These are phyloP conservation scores for Malurus cyaneus DNA, from an alignment of 2,113 vertebrate genomes.

Conservation along the genomic window DNA sequence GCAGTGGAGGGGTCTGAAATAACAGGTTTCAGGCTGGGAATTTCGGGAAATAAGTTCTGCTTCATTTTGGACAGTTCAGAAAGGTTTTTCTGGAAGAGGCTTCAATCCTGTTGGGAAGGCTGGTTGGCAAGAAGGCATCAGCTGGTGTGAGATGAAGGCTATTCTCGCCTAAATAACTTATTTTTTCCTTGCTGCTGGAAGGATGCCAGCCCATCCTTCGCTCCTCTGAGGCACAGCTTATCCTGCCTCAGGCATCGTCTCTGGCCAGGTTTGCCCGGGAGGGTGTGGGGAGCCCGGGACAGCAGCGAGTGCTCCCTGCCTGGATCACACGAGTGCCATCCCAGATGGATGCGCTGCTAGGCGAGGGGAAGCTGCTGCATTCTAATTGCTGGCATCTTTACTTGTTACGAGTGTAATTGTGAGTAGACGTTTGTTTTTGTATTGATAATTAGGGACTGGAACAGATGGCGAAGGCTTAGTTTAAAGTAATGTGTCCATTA, in stretches of 20 bases:
- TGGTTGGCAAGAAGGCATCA: neutral
- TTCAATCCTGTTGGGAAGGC: neutral
- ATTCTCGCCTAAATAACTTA: neutral
- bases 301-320: neutral
- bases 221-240: neutral
- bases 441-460: conserved; percentile 79
- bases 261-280: neutral
- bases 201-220: neutral
- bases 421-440: conserved; percentile 78
- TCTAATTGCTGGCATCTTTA: conserved; percentile 75
- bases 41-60: neutral
- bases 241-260: neutral
- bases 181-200: neutral
- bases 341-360: conserved; percentile 57
- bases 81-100: neutral
- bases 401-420: conserved; percentile 76
- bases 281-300: neutral
- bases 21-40: neutral
- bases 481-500: conserved; percentile 78
- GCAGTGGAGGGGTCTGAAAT: neutral
- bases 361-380: conserved; percentile 61
- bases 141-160: neutral
- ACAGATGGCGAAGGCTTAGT: conserved; percentile 76
- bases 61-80: neutral
- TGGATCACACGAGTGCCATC: neutral